Base-by-base conservation (phyloP, 2,113 vertebrate species). In the Sturnus vulgaris region DNA sequence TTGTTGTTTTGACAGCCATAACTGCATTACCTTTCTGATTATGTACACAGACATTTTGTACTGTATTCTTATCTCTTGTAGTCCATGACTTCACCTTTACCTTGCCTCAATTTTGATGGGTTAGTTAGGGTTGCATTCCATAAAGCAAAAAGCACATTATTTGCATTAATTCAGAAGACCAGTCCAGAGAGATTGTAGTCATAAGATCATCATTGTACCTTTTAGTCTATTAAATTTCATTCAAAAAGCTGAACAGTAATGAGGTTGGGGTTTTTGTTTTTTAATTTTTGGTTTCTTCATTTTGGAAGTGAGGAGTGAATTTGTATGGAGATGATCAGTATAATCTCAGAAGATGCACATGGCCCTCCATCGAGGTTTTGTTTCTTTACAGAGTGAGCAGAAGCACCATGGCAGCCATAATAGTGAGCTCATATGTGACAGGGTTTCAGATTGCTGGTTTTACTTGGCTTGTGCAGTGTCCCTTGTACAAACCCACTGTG, bases 401-500 rank as follows among this genome's bases (percentile, higher is more conserved):
- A 90, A 70, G 50, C 60, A 33, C 77, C 63, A 5, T 15, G 60
- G 81, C 72, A 93, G 59, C 87, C 93, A 5, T 70, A 79, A 71
- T 7, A 73, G 31, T 61, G 73, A 89, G 49, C 46, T 53, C 24
- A 16, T 80, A 63, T 78, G 59, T 10, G 7, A 35, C 91, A 21
- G 8, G 31, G 72, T 83, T 97, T 92, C 66, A 60, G 40, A 70
- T 86, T 73, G 12, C 71, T 94, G 42, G 19, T 82, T 96, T 85
- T 70, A 72, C 70, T 90, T 61, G 94, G 42, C 60, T 88, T 77
- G 73, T 84, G 96, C 59, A n/a, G 23, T 76, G 83, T 96, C 53
- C 80, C 65, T 93, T 88, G 52, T 84, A 92, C 60, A 90, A 96
- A 95, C 86, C 81, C 87, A 75, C 73, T n/a, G 73, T 81, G 84